Evolutionary conservation across 2,888 invertebrate species (phyloP).

Genomic region (Bursaphelenchus okinawaensis): DNA sequence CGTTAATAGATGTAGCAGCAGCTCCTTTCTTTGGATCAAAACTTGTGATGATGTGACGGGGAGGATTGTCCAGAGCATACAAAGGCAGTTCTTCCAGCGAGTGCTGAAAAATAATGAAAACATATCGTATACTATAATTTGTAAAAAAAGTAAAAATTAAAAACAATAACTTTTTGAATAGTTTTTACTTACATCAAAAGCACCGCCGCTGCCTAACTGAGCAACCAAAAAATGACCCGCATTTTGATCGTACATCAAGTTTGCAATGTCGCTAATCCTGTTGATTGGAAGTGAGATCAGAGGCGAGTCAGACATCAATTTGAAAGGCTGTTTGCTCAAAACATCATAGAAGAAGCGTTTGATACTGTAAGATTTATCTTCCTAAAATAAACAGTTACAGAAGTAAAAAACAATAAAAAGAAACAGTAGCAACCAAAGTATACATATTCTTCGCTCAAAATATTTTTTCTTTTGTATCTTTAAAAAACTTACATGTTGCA

Average conservation of each 20-base stretch:
- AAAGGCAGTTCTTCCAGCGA: not conserved
- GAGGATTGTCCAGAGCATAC: not conserved
- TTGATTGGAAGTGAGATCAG: not conserved
- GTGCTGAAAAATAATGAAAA: not conserved
- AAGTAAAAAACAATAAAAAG: not conserved
- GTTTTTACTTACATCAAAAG: not conserved
- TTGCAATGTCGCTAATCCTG: not conserved
- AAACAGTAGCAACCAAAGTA: no score
- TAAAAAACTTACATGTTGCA: no score
- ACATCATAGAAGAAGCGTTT: not conserved
- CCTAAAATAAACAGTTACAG: not conserved
- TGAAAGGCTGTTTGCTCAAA: not conserved
- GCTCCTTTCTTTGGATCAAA: not conserved
- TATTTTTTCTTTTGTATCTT: no score
- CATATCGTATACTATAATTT: not conserved
- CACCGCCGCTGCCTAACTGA: not conserved
- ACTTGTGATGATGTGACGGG: not conserved
- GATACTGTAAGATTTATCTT: not conserved
- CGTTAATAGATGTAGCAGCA: not conserved
- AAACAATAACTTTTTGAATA: not conserved
- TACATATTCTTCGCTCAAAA: not conserved
- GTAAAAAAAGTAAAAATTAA: not conserved
- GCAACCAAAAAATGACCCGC: not conserved
- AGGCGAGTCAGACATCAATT: not conserved
- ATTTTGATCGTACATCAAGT: not conserved